These are phyloP conservation scores for Ellobium chinense DNA, from an alignment of 2,888 invertebrate genomes.

Conservation along the genomic window DNA sequence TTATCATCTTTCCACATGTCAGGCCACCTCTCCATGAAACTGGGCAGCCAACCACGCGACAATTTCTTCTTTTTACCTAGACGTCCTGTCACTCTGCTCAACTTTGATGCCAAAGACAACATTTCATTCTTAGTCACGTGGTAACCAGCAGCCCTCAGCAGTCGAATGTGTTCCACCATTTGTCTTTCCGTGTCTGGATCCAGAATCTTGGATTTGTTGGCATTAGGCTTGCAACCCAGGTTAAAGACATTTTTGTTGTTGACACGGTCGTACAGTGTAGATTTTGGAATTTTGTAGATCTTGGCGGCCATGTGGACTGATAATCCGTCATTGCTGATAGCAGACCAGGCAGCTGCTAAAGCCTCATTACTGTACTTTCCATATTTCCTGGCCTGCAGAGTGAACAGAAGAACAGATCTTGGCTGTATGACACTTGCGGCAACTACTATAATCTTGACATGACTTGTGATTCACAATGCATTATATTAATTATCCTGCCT, in stretches of 20 bases:
- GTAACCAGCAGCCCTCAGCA: neutral
- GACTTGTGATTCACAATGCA: neutral
- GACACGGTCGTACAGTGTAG: neutral
- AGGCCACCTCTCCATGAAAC: neutral
- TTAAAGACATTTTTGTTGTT: neutral
- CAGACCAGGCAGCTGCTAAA: neutral
- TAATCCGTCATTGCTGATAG: neutral
- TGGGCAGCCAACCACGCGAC: neutral
- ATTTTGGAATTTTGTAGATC: neutral
- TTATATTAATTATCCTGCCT: too few species aligned
- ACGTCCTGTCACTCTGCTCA: neutral
- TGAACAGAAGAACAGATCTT: neutral
- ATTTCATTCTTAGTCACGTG: neutral
- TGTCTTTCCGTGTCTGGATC: neutral
- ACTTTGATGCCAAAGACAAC: slow-evolving; percentile 7
- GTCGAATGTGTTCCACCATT: slow-evolving; percentile 5
- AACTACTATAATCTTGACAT: neutral
- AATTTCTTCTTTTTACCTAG: neutral
- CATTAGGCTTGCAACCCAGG: neutral
- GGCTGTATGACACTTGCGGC: neutral
- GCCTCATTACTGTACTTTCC: neutral
- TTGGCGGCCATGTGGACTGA: neutral
- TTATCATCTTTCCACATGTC: neutral
- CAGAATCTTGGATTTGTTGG: slow-evolving; percentile 3
- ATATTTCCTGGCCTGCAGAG: neutral